phyloP scores from a whole-genome alignment of 2,888 invertebrate genomes.

The Gastracanthus pulcherrimus region DNA sequence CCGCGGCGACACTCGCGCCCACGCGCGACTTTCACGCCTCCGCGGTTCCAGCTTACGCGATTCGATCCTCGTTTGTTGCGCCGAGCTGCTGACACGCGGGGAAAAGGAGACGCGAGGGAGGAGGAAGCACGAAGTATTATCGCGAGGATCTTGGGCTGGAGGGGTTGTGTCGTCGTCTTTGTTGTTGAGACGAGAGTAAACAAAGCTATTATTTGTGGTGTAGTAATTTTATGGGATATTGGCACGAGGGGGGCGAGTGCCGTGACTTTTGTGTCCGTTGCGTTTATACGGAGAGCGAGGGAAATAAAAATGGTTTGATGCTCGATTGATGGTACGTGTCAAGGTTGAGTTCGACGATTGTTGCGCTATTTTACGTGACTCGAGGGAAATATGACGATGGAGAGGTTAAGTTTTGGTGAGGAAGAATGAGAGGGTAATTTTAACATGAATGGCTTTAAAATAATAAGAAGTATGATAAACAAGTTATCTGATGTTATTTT shows the following conservation, averaged over 20 bases:
- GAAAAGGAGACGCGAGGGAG: neutral
- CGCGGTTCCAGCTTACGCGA: slow-evolving; percentile 13
- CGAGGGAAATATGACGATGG: neutral
- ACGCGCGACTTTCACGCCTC: slow-evolving; percentile 52
- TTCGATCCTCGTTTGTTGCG: neutral
- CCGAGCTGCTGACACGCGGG: neutral
- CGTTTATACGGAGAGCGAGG: neutral
- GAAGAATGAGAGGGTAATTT: no score
- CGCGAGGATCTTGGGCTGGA: neutral
- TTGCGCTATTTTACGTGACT: neutral
- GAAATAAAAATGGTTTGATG: neutral
- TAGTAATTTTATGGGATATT: neutral
- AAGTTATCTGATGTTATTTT: no score
- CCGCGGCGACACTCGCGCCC: slow-evolving; percentile 38
- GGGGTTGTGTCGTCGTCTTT: neutral
- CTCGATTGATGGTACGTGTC: neutral
- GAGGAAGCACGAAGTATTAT: neutral
- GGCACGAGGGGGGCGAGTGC: neutral
- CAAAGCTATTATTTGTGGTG: slow-evolving; percentile 22
- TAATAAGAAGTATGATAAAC: no score
- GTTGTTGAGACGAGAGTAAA: neutral
- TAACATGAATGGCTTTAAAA: no score
- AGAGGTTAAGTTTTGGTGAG: no score
- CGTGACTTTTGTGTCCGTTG: no score
- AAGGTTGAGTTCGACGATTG: neutral